phyloP scores from a whole-genome alignment of 2,113 vertebrate species.

The Mormyrus iriodes region DNA sequence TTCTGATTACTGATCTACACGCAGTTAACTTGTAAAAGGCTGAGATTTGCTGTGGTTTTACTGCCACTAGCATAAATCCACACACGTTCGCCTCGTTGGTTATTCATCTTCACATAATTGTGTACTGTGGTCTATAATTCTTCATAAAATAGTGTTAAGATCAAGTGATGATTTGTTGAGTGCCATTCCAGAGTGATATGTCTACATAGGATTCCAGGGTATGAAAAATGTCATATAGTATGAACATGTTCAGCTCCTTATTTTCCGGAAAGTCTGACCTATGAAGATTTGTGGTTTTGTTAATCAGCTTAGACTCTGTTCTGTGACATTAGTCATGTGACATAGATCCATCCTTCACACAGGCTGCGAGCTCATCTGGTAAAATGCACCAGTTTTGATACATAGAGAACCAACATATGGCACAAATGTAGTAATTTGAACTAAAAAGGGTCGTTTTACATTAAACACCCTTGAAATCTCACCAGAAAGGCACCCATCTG shows the following conservation, averaged over 20 bases:
- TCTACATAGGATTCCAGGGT: not conserved
- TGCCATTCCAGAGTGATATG: not conserved
- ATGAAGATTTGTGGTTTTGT: not conserved
- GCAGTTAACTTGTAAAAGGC: slow-evolving; percentile 7
- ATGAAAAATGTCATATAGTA: not conserved
- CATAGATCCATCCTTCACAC: not conserved
- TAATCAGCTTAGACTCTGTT: not conserved
- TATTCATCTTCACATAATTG: slow-evolving; percentile 5
- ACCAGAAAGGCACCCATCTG: not conserved
- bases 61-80: not conserved
- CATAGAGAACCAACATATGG: not conserved
- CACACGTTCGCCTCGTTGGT: not conserved
- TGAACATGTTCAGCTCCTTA: not conserved
- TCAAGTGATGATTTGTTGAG: not conserved
- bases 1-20: not conserved
- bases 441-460: not conserved
- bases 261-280: not conserved
- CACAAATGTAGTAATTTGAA: not conserved
- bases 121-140: not conserved
- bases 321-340: not conserved
- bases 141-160: not conserved
- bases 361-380: not conserved
- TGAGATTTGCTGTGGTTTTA: not conserved
- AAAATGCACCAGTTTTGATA: not conserved
- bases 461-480: not conserved